These are phyloP conservation scores for Rhamnusium bicolor DNA, from an alignment of 2,888 invertebrate species.

Conservation along the genomic window DNA sequence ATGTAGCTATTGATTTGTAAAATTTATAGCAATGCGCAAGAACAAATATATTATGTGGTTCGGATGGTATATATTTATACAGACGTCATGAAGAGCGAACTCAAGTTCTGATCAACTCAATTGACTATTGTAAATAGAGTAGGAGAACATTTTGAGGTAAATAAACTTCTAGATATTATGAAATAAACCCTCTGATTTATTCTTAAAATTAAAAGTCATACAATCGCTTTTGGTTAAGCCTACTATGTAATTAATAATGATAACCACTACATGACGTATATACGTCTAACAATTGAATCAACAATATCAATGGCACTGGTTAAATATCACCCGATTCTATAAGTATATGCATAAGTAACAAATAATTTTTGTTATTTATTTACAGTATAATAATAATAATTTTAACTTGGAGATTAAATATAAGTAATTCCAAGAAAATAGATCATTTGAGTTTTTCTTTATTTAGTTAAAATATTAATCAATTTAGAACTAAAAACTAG, in stretches of 20 bases:
- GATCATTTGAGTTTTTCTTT: constrained; percentile 50
- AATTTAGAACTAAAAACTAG: constrained; percentile 48
- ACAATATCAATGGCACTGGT: constrained; percentile 73
- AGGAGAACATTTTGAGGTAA: constrained; percentile 27
- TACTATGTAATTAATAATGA: constrained; percentile 67
- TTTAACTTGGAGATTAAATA: constrained; percentile 56
- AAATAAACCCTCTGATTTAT: constrained; percentile 72
- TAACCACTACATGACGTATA: constrained; percentile 70
- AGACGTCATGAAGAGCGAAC: no score
- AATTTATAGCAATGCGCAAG: no score
- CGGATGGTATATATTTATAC: no score
- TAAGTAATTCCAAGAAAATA: constrained; percentile 54
- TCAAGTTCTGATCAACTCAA: no score
- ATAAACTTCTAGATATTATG: constrained; percentile 59
- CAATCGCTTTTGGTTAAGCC: constrained; percentile 69
- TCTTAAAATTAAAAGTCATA: constrained; percentile 69
- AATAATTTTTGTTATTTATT: constrained; percentile 65
- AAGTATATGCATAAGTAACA: constrained; percentile 70
- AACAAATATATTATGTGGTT: no score
- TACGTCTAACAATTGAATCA: constrained; percentile 71
- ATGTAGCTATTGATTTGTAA: no score
- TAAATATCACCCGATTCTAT: constrained; percentile 73
- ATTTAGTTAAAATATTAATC: constrained; percentile 53
- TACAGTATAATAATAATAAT: constrained; percentile 57
- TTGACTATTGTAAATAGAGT: no score